Conservation (phyloP, 2,113 vertebrate genomes). For the Clarias batrachus region DNA sequence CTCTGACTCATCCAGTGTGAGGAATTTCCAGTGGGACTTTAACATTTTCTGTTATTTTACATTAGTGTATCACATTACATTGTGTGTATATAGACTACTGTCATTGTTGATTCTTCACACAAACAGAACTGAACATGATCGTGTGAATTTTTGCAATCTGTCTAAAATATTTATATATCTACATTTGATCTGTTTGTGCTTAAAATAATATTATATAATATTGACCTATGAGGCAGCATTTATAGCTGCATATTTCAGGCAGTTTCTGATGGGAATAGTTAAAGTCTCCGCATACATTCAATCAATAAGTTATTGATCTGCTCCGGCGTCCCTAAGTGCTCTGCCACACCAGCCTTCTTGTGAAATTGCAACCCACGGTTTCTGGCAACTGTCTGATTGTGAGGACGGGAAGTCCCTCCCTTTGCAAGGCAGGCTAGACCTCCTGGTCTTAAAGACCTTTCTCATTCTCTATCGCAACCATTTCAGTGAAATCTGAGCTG, state of each 20-base stretch:
- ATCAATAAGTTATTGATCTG: conserved; percentile 46
- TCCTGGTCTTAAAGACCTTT: conserved; percentile 48
- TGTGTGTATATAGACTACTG: neutral
- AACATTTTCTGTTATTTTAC: neutral
- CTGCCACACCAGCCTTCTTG: conserved; percentile 49
- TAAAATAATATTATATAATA: conserved; percentile 20
- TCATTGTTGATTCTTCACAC: neutral
- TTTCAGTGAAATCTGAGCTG: conserved; percentile 24
- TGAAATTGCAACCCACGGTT: conserved; percentile 55
- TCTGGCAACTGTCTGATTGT: conserved; percentile 51
- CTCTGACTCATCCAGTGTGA: conserved; percentile 34
- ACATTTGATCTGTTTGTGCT: neutral
- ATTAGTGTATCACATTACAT: conserved; percentile 14
- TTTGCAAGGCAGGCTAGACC: conserved; percentile 29
- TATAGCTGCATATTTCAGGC: conserved; percentile 5
- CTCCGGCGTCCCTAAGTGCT: conserved; percentile 31
- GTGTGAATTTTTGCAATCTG: neutral
- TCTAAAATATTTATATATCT: neutral
- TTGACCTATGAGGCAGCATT: conserved; percentile 3
- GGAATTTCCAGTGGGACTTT: conserved; percentile 31
- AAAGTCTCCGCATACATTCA: conserved; percentile 19
- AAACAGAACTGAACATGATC: neutral
- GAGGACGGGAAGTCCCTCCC: conserved; percentile 66
- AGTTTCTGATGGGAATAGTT: conserved; percentile 35
- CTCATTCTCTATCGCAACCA: neutral